Base-by-base conservation (phyloP, 2,888 invertebrate genomes). In the Callyntrura guangdongensis region DNA sequence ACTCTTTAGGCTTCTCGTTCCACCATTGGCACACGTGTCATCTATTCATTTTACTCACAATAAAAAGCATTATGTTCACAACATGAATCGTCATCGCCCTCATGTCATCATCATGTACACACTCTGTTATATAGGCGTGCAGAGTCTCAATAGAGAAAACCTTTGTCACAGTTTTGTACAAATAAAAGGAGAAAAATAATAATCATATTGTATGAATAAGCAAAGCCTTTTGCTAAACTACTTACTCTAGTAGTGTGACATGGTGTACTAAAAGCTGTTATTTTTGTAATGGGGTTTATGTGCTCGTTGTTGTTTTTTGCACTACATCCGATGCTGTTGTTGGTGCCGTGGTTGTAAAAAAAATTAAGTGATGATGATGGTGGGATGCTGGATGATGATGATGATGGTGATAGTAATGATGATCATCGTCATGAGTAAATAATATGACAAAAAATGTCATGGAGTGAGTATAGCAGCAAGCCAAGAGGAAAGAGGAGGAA, bases 201-300 rank as follows among this genome's bases (percentile, higher is more conserved):
- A 53, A 11, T n/a, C 53, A 53, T 14, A 53, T 53, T 53, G 53
- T 53, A 14, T 53, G 53, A 36, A 36, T 36, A 36, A 36, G 36
- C 36, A 56, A 14, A 53, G n/a, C 61, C 61, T 17, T 17, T 61
- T 20, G 22, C 61, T 61, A 20, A 20, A 61, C 22, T 61, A 61
- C 11, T 53, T 53, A 9, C 14, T 67, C 27, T 36, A 36, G 36
- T 36, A 36, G 27, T 27, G 14, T 67, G 67, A 61, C 22, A 61
- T 5, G 27, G 67, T 67, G 67, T 27, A 27, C 36, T 36, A 27
- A 20, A n/a, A 14, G 27, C 27, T 67, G 27, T 67, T 67, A 27
- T 67, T 67, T 67, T 67, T 25, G 67, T 67, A 67, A 67, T 67
- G 11, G 67, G 64, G 27, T 67, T 14, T 67, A 67, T 67, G 27